Percentiles rank a stretch among this genome's conserved stretches.
Conservation (phyloP, 2,113 vertebrate species). For the Toxotes chatareus region DNA sequence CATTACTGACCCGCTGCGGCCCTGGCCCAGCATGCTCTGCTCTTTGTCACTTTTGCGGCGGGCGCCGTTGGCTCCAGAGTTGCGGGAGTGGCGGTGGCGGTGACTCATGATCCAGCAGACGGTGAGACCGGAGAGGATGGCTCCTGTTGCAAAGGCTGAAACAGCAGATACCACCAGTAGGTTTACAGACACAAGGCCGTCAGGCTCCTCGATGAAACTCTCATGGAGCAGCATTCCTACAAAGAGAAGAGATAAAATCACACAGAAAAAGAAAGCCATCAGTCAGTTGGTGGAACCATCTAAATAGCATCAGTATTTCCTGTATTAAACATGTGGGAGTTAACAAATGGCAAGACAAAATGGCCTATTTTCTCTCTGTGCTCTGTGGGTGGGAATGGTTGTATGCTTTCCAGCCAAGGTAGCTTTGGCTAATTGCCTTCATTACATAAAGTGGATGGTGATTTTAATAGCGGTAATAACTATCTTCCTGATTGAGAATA, state of each 20-base stretch:
- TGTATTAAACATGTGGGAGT: constrained; percentile 61
- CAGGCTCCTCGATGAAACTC: constrained; percentile 92
- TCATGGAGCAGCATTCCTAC: constrained; percentile 86
- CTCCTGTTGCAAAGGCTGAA: constrained; percentile 94
- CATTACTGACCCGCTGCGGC: constrained; percentile 90
- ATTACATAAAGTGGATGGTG: constrained; percentile 84
- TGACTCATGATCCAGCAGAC: constrained; percentile 97
- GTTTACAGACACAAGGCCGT: constrained; percentile 94
- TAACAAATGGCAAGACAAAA: constrained; percentile 52
- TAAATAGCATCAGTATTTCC: constrained; percentile 60
- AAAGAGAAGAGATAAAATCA: constrained; percentile 36
- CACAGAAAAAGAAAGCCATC: constrained; percentile 27
- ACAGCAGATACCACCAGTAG: constrained; percentile 94
- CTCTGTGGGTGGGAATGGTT: constrained; percentile 61
- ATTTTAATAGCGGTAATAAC: constrained; percentile 84
- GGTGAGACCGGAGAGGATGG: constrained; percentile 92
- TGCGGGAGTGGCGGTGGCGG: constrained; percentile 85
- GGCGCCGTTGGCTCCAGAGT: constrained; percentile 69
- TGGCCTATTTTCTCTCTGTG: constrained; percentile 55
- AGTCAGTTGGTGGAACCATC: constrained; percentile 29
- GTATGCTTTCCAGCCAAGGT: constrained; percentile 65
- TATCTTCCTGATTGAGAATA: constrained; percentile 80
- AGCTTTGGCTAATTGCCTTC: constrained; percentile 79
- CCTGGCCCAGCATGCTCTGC: constrained; percentile 88
- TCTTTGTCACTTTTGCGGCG: constrained; percentile 92